Evolutionary conservation across 2,888 invertebrate genomes (phyloP).

Genomic region (Rhabditoides inermis): DNA sequence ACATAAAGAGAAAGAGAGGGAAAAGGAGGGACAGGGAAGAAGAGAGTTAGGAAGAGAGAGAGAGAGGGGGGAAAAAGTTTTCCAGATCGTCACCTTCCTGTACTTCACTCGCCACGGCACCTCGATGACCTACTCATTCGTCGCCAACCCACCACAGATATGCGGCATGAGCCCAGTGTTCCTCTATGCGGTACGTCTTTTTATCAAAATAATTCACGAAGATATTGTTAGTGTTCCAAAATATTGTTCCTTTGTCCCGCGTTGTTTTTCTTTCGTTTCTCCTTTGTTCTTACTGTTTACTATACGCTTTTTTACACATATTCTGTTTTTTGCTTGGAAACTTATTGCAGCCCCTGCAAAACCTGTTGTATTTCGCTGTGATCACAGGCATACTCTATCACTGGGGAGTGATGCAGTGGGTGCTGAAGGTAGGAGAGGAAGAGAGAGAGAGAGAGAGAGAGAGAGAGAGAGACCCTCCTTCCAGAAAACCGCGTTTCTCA

Average conservation of each 20-base stretch:
- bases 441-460: background rate
- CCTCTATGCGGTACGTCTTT: conserved; percentile 13
- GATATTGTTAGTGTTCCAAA: too few relatives aligned
- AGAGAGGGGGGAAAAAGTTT: background rate
- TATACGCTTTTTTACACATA: background rate
- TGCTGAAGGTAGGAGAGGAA: conserved; percentile 58
- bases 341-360: conserved; percentile 64
- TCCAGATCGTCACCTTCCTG: conserved; percentile 68
- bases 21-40: too few relatives aligned
- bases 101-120: conserved; percentile 71
- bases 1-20: too few relatives aligned
- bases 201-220: too few relatives aligned
- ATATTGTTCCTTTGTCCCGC: too few relatives aligned
- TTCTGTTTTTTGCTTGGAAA: background rate
- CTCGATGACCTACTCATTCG: conserved; percentile 68
- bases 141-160: conserved; percentile 27
- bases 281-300: background rate
- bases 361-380: conserved; percentile 88
- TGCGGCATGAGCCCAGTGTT: conserved; percentile 23
- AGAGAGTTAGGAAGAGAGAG: too few relatives aligned
- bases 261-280: too few relatives aligned
- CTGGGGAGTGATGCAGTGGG: conserved; percentile 76
- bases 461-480: background rate
- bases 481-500: conserved; percentile 30
- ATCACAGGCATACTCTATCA: conserved; percentile 79